Conservation (phyloP, 2,888 invertebrate genomes). For the Galerucella nymphaeae region DNA sequence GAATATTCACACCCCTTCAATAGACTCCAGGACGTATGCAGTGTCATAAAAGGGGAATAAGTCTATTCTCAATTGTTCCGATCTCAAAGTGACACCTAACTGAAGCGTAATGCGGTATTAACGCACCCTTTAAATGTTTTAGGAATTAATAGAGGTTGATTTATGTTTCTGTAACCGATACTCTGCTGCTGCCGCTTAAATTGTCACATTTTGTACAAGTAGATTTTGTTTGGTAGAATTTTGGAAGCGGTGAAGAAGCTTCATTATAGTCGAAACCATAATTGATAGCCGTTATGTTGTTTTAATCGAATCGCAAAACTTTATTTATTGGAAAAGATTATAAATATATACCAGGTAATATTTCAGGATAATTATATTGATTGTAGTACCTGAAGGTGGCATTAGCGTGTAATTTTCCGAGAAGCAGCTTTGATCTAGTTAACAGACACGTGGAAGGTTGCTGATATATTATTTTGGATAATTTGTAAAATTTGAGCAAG, state of each 20-base stretch:
- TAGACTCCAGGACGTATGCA: constrained; percentile 2
- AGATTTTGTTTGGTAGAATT: background rate
- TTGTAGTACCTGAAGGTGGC: no score
- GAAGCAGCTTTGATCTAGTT: no score
- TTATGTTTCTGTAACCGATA: constrained; percentile 11
- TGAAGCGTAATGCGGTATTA: constrained; percentile 9
- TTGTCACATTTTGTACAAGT: background rate
- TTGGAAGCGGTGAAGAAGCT: background rate
- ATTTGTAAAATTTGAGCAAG: no score
- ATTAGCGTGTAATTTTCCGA: no score
- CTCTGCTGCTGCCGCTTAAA: background rate
- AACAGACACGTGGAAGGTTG: no score
- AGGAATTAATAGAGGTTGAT: constrained; percentile 10
- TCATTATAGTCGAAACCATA: background rate
- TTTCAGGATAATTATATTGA: no score
- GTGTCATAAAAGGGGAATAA: constrained; percentile 16
- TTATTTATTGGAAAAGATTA: background rate
- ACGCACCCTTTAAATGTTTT: constrained; percentile 17
- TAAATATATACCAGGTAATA: background rate
- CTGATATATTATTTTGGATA: no score
- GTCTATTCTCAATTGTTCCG: constrained; percentile 11
- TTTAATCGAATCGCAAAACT: background rate
- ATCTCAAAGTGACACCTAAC: constrained; percentile 16
- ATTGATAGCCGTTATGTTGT: background rate
- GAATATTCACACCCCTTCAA: background rate